Base-by-base conservation (phyloP, 2,888 invertebrate species). In the Cryptocheilus praepositus region DNA sequence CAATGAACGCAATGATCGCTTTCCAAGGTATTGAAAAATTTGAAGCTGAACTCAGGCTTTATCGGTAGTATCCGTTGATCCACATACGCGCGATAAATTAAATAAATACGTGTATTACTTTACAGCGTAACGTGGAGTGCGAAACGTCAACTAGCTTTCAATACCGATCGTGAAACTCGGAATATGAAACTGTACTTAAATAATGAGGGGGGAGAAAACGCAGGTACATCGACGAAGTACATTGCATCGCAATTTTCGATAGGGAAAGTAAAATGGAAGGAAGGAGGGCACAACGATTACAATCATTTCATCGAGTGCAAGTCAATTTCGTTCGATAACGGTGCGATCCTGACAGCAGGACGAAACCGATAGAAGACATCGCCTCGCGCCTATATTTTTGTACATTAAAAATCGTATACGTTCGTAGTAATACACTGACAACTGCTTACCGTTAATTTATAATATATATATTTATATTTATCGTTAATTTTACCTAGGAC, bases 371-470 rank as follows among this genome's bases (percentile, higher is more conserved):
- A 56, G 67, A 36, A 36, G 36, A 36, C 46, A 59, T 62, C 70
- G 59, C 16, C 59, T 46, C 74, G 76, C 77, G 70, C 73, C 76
- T 79, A 77, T 75, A 65, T 71, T 81, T 88, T 88, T 88, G 88
- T 88, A 88, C 88, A 88, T 88, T 86, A 86, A 87, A 88, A 88
- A 87, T 88, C 88, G 88, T 88, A 88, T 88, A 88, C 88, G 80
- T 86, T 88, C 79, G 84, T 87, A 84, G 80, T 86, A 81, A 84
- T 88, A 88, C 88, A 88, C 83, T 82, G 85, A 88, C 81, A 85
- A 86, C 83, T 58, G 18, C 80, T 85, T 88, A 88, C 74, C 68
- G 62, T 78, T 75, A 75, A 71, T 74, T 70, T 68, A 64, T 15
- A 52, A 64, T 59, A 36, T 65, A 57, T 62, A 60, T 71, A 61